Evolutionary conservation across 2,888 invertebrate species (phyloP).

Genomic region (Leptothorax acervorum): DNA sequence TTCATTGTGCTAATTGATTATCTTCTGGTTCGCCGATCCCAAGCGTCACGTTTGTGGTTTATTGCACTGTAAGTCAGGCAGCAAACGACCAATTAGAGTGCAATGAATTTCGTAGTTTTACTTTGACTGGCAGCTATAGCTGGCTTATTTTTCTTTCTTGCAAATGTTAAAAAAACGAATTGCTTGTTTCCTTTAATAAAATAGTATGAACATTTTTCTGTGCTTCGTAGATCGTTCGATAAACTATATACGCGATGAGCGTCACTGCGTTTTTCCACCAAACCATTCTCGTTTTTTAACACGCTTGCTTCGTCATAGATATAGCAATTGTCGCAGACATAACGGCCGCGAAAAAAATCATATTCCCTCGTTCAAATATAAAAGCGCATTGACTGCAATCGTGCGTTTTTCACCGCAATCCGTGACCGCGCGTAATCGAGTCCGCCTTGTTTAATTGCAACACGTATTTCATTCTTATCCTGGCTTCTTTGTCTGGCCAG

Average conservation of each 20-base stretch:
- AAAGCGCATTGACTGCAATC: conserved; percentile 31
- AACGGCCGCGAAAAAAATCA: conserved; percentile 2
- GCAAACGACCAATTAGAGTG: conserved; percentile 51
- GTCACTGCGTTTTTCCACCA: neutral
- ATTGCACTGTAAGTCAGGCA: neutral
- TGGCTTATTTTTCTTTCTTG: neutral
- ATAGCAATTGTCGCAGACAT: conserved; percentile 29
- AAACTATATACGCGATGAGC: neutral
- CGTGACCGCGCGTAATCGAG: conserved; percentile 41
- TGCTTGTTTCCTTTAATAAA: neutral
- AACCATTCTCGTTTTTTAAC: conserved; percentile 12
- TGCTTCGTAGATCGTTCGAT: neutral
- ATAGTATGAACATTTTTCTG: neutral
- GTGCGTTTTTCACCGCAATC: conserved; percentile 3
- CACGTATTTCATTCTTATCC: conserved; percentile 58
- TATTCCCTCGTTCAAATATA: conserved; percentile 32
- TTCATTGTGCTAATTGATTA: conserved; percentile 69
- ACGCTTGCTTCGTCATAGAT: neutral
- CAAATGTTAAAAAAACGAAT: neutral
- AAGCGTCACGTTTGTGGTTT: conserved; percentile 50
- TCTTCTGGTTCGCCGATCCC: conserved; percentile 58
- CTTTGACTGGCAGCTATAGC: neutral
- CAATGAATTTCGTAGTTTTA: conserved; percentile 20
- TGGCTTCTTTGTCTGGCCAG: conserved; percentile 46
- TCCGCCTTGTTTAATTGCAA: conserved; percentile 44